phyloP scores from a whole-genome alignment of 2,113 vertebrate genomes.

The Plecturocebus donacophilus region DNA sequence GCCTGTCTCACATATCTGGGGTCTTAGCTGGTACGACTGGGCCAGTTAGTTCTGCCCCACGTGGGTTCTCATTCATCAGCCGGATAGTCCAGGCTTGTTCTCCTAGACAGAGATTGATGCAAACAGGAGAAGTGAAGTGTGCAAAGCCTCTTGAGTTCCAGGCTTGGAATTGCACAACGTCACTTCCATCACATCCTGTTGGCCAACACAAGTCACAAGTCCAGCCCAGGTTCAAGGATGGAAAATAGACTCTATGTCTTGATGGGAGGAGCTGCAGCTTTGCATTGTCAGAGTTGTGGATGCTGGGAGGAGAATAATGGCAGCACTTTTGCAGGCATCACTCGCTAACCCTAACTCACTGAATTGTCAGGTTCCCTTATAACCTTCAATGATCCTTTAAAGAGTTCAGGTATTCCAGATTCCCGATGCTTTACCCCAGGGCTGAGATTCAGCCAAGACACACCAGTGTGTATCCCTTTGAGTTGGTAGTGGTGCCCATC shows the following conservation, averaged over 20 bases:
- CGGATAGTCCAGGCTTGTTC: background rate
- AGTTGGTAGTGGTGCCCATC: background rate
- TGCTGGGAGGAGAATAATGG: too few species aligned
- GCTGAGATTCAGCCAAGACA: background rate
- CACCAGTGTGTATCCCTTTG: too few species aligned
- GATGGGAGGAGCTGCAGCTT: background rate
- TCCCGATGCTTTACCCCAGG: background rate
- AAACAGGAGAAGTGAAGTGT: background rate
- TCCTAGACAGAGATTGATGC: background rate
- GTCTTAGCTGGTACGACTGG: rapidly evolving
- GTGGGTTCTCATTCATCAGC: background rate
- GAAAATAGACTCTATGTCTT: background rate
- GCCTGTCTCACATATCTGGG: too few species aligned
- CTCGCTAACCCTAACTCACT: background rate
- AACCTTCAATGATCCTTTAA: background rate
- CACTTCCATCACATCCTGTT: background rate
- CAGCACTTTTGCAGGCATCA: background rate
- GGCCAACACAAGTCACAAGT: background rate
- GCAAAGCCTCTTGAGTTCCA: background rate
- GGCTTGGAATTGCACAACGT: background rate
- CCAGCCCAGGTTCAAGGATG: background rate
- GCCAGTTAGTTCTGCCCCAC: rapidly evolving
- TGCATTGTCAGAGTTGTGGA: background rate
- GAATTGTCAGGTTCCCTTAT: background rate
- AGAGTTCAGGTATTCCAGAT: background rate